A percentile compares a stretch with the other conserved stretches of the same genome.
phyloP scores from a whole-genome alignment of 1,140 invertebrate species.

The Atopsyche davidsoni region DNA sequence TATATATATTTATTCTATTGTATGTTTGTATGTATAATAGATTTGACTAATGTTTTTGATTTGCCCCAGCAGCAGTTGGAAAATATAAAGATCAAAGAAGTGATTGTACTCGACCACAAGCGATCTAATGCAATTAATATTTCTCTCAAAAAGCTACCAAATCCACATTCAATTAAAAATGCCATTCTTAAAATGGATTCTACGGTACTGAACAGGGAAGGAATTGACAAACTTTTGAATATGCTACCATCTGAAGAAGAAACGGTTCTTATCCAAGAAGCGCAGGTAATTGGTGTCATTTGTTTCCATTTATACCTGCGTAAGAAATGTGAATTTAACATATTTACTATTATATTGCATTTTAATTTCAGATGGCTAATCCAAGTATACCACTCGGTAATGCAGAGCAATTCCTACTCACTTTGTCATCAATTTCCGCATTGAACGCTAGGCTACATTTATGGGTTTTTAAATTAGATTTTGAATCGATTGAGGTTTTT shows the following conservation, averaged over 20 bases:
- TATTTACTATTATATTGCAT: constrained; percentile 2
- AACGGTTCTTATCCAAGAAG: constrained; percentile 92
- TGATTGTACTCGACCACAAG: constrained; percentile 95
- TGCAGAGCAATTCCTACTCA: constrained; percentile 96
- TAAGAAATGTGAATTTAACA: not conserved
- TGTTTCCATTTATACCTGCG: not conserved
- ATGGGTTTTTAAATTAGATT: constrained; percentile 99
- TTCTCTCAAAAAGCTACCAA: constrained; percentile 98
- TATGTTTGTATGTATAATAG: not conserved
- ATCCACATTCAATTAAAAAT: constrained; percentile 93
- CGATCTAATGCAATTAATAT: constrained; percentile 99
- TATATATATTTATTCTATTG: constrained; percentile 2
- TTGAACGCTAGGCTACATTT: constrained; percentile 89
- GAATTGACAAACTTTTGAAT: constrained; percentile 95
- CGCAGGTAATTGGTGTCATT: constrained; percentile 52
- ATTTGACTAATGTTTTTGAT: not conserved
- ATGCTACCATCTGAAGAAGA: constrained; percentile 99
- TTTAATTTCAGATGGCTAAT: constrained; percentile 71
- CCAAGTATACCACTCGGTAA: constrained; percentile 93
- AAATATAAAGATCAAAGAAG: constrained; percentile 89
- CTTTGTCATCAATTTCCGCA: constrained; percentile 92
- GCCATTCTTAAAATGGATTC: constrained; percentile 99
- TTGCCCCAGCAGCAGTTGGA: constrained; percentile 80
- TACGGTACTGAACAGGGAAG: constrained; percentile 96
- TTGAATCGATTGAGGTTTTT: constrained; percentile 85